Evolutionary conservation across 2,888 invertebrate genomes (phyloP), one percentile per base, ranked within the genome.

Genomic region (Philereme transversata): DNA sequence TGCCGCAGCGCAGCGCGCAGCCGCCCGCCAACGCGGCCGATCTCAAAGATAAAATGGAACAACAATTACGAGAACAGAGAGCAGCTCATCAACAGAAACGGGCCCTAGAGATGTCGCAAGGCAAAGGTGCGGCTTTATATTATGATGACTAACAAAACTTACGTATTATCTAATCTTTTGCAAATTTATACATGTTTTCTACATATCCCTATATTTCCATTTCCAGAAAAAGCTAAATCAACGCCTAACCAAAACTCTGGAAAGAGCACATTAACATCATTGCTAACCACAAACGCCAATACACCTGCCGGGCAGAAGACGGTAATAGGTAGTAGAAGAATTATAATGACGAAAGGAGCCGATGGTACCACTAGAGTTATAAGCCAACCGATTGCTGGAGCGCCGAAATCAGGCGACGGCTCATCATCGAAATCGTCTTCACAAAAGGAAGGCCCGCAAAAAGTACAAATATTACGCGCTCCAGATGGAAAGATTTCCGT

Each of bases 401-500:
- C 82, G 5, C 74, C 86, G 7, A 88, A 90, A 68, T 65, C 82
- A 3, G 79, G 48, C 45, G 59, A 57, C 0, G 77, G 84, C 50
- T 67, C 84, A 5, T 88, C 87, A 64, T 9, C 78, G 0, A 73
- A 74, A 10, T 52, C 72, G 3, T 72, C 79, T 5, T 86, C 90
- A 51, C 87, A 84, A 45, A 93, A 93, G 67, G 93, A 92, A 2
- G 88, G 87, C 5, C 92, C 91, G 5, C 97, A 97, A 81, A 96
- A 96, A 80, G 97, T 99, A 9, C 98, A 98, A 92, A 97, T 99
- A 70, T 95, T 97, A 76, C 96, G 97, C 69, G 95, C 97, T 0
- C 96, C 97, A 0, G 97, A 98, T 84, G 98, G 98, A 34, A 97
- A 98, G 87, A 93, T 98, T 10, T 97, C 98, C 74, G 98, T 99